A percentile compares a stretch with the other conserved stretches of the same genome.
Evolutionary conservation across 2,797 vertebrate species (phyloP).

Genomic region (Clarias platycephalus): DNA sequence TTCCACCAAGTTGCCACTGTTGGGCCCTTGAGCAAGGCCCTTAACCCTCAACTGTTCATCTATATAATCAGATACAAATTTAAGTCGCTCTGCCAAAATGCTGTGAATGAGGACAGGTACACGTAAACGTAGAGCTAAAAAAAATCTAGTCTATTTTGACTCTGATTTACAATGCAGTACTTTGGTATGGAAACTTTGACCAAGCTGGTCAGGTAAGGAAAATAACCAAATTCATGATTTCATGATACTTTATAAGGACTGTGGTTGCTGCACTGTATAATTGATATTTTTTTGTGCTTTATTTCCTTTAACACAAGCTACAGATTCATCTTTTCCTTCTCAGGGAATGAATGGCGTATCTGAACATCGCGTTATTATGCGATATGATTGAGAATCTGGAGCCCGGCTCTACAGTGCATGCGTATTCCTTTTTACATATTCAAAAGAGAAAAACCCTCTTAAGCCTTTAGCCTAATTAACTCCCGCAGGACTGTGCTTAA

Average conservation of each 20-base stretch:
- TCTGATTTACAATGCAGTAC: background rate
- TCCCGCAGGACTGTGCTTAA: slow-evolving; percentile 62
- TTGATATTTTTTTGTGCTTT: background rate
- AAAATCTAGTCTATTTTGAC: background rate
- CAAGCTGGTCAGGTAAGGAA: background rate
- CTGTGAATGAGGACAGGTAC: background rate
- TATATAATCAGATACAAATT: too few relatives aligned
- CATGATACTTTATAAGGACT: background rate
- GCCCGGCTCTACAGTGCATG: background rate
- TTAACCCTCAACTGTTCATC: too few relatives aligned
- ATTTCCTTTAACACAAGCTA: background rate
- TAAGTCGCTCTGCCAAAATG: too few relatives aligned
- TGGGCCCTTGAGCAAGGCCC: too few relatives aligned
- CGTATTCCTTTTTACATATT: slow-evolving; percentile 7
- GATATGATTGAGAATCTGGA: background rate
- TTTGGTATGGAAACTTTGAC: background rate
- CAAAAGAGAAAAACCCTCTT: background rate
- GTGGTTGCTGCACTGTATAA: background rate
- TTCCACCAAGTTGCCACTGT: too few relatives aligned
- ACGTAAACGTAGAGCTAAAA: background rate
- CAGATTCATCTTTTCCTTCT: background rate
- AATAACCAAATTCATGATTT: too few relatives aligned
- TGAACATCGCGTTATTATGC: background rate
- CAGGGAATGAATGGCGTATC: background rate
- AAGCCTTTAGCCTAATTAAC: slow-evolving; percentile 58